Evolutionary conservation across 1,140 invertebrate genomes (phyloP), one percentile per base, ranked within the genome.

Genomic region (Drosophila teissieri): DNA sequence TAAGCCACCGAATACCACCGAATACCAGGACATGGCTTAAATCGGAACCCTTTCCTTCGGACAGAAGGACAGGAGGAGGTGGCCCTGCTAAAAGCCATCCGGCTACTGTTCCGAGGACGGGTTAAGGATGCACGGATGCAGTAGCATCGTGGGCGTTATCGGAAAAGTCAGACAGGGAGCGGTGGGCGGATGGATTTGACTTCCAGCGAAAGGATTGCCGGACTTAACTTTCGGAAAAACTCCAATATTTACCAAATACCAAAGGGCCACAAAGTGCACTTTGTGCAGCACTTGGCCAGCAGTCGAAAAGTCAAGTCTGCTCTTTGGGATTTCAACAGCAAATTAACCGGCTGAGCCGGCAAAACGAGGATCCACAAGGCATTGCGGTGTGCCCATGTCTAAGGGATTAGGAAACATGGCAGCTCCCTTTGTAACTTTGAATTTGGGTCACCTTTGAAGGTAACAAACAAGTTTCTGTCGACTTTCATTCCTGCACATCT

Each of bases 221-320:
- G 69, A 58, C 44, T 55, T 76, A 68, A 65, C 48, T 56, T 72
- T 72, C 8, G 77, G 85, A 85, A 84, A 64, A 78, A 78, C 62
- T 46, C 57, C 44, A 91, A 84, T 91, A 91, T 91, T 91, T 91
- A 89, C 80, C 83, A 84, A 89, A 91, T 81, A 90, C 37, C 44
- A 67, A 60, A 52, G 39, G 49, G 11, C 27, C 24, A 46, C 17
- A 17, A 37, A 24, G 17, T 49, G 45, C 55, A 68, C 19, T 22
- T 22, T 44, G 27, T 45, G 6, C 31, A 40, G 52, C 31, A 53
- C 65, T 70, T 72, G 45, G 37, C 24, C 2, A 1, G 14, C 55
- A 86, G 84, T 89, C 83, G 79, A 86, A 72, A 88, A 88, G 83
- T 88, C 83, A 88, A 86, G 74, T 77, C 61, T 34, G 12, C 22